Evolutionary conservation across 2,797 vertebrate genomes (phyloP).

Genomic region (Heterohyrax brucei): DNA sequence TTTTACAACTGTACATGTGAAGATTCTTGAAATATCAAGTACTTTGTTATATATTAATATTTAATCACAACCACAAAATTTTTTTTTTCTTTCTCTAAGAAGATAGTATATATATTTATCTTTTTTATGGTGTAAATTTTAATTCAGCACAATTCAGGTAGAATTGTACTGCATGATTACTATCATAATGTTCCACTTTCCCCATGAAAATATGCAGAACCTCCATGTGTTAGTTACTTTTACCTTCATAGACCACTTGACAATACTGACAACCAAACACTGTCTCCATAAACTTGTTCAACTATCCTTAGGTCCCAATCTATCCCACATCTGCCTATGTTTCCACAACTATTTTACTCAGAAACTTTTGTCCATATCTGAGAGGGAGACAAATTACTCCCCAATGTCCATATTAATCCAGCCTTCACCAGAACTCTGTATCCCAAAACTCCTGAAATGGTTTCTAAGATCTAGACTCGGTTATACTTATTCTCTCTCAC

Average conservation of each 20-base stretch:
- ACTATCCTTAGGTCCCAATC: neutral
- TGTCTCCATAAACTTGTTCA: neutral
- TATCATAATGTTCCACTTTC: neutral
- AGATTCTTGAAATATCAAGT: too few species aligned
- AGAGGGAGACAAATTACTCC: slow-evolving; percentile 30
- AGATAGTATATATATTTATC: neutral
- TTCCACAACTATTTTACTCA: slow-evolving; percentile 13
- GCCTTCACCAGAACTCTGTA: slow-evolving; percentile 34
- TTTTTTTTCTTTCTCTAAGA: neutral
- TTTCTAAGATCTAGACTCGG: slow-evolving; percentile 50
- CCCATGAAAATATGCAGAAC: neutral
- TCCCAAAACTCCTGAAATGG: neutral
- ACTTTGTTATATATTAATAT: too few species aligned
- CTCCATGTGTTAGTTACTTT: neutral
- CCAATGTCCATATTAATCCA: neutral
- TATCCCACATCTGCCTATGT: neutral
- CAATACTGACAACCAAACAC: neutral
- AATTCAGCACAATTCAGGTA: slow-evolving; percentile 51
- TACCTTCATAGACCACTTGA: neutral
- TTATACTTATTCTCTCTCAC: slow-evolving; percentile 15
- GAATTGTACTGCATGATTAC: slow-evolving; percentile 41
- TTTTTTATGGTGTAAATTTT: slow-evolving; percentile 37
- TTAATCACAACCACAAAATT: too few species aligned
- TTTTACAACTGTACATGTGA: too few species aligned
- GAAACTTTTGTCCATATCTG: slow-evolving; percentile 1